Evolutionary conservation across 2,113 vertebrate genomes (phyloP), one percentile per base, ranked within the genome.

Genomic region (Butorides virescens): DNA sequence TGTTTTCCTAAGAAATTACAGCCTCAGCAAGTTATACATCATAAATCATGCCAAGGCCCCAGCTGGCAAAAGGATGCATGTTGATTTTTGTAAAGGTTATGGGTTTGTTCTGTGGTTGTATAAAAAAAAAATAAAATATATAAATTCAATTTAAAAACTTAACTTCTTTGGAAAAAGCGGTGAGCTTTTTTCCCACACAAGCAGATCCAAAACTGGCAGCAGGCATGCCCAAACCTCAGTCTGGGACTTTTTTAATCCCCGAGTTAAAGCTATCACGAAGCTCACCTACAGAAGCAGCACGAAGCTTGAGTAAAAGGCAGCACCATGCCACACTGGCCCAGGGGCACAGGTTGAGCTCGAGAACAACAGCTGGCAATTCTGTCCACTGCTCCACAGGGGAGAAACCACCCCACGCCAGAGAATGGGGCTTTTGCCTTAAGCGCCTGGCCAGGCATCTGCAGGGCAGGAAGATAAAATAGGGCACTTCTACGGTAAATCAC

Each of bases 401-500:
- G 25, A 77, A 65, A 10, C 1, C 10, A 59, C 14, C 2, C 17
- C 0, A 0, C 5, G 42, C 16, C 59, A 71, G 21, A 62, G 32
- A 10, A 62, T 4, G 26, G 19, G 56, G 20, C 13, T 86, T 63
- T 13, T 63, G 37, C 75, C 55, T 58, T 18, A n/a, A 82, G 34
- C 18, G 13, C 78, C 55, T 46, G 27, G 49, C 3, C 3, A 20
- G 29, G 49, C 49, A 65, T 7, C 68, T 32, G 59, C 36, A 56
- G 63, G 58, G 19, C 68, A 50, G 44, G 58, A 65, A 73, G n/a
- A 53, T 0, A 10, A 20, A 17, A 73, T 68, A 22, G 15, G 14
- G 5, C 2, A 16, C 29, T 30, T 30, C 18, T 6, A 11, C 0
- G 1, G 46, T 4, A 21, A 58, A 16, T 1, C 50, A 27, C 8